Base-by-base conservation (phyloP, 2,113 vertebrate genomes). In the Orthonyx spaldingii region DNA sequence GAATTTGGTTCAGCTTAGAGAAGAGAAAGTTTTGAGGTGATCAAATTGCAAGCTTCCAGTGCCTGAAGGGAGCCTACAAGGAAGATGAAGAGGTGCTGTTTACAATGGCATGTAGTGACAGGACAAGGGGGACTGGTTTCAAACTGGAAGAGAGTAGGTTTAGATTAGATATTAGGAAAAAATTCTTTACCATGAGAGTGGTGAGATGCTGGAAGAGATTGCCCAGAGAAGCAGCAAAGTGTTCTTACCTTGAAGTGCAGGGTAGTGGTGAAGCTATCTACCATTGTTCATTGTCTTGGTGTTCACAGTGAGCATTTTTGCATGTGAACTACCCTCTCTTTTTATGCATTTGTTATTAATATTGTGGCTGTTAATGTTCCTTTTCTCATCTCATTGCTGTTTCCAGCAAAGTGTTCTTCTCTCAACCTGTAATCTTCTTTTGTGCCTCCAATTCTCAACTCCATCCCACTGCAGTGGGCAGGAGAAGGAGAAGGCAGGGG, bases 211-310 rank as follows among this genome's bases (percentile, higher is more conserved):
- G 11, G 10, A 70, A 55, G 16, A 56, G 5, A 14, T 12, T 41
- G 9, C n/a, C 20, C 13, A 30, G 65, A 55, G 47, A n/a, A n/a
- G n/a, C n/a, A n/a, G n/a, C n/a, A n/a, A n/a, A n/a, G n/a, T n/a
- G n/a, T n/a, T n/a, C n/a, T n/a, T n/a, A n/a, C n/a, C n/a, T n/a
- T n/a, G n/a, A 50, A 50, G 12, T 0, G 0, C 26, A 23, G 17
- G 4, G 8, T 20, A 50, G 6, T 27, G 8, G 6, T 1, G 0
- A 80, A 42, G 26, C 22, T n/a, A 27, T 64, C 42, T 18, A 11
- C 18, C 7, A 37, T 11, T 50, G 18, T 16, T 28, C 4, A 11
- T 33, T 57, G 32, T 11, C 37, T 57, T 0, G 0, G 17, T 26
- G 32, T 37, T 18, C 32, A 16, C 7, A 3, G 18, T 74, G 23